These are phyloP conservation scores for Pristionchus exspectatus DNA, from an alignment of 2,888 invertebrate genomes.

Conservation along the genomic window DNA sequence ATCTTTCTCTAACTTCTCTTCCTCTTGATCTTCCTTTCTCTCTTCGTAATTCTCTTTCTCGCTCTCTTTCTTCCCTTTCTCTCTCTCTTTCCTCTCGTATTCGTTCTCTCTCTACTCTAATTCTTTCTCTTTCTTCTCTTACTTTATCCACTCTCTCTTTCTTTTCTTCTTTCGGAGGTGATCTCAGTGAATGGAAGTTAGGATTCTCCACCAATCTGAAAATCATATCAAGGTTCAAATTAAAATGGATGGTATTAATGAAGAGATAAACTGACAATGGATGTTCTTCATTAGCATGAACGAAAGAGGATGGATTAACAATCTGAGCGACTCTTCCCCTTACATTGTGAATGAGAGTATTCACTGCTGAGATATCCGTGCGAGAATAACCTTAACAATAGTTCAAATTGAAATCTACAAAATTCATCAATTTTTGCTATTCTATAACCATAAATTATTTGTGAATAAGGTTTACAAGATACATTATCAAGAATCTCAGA, in stretches of 20 bases:
- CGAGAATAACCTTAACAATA: constrained; percentile 44
- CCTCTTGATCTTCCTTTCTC: constrained; percentile 34
- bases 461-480: neutral
- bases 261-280: neutral
- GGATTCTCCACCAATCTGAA: neutral
- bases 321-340: constrained; percentile 46
- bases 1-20: constrained; percentile 17
- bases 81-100: constrained; percentile 2
- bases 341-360: constrained; percentile 53
- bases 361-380: constrained; percentile 37
- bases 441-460: too few species aligned
- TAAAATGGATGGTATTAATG: neutral
- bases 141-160: neutral
- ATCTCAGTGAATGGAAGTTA: neutral
- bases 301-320: constrained; percentile 13
- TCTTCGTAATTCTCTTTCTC: constrained; percentile 28
- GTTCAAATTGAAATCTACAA: too few species aligned
- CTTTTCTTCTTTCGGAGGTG: constrained; percentile 10
- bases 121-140: constrained; percentile 27
- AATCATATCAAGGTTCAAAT: neutral
- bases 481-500: neutral
- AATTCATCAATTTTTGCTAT: too few species aligned
- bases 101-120: constrained; percentile 13
- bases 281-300: neutral
- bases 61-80: constrained; percentile 16